Percentiles rank a stretch among this genome's conserved stretches.
These are phyloP conservation scores for Cassiopea xamachana DNA, from an alignment of 30 jellyfish, hydroid and myxozoan species.

Conservation along the genomic window DNA sequence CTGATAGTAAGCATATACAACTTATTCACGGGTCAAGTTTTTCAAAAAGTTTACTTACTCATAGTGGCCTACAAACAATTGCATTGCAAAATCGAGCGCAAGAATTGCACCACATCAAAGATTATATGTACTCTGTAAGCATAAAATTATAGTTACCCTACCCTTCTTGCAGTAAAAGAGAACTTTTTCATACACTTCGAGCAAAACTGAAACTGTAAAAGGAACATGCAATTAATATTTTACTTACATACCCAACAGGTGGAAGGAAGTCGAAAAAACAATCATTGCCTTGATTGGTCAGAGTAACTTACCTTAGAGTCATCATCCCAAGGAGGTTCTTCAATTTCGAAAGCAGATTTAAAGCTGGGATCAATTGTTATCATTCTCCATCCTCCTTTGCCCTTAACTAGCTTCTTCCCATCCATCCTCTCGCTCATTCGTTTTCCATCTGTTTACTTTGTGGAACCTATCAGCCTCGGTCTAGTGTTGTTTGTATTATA, in stretches of 20 bases:
- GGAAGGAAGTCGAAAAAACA: background rate
- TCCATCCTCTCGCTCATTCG: background rate
- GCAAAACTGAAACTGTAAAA: slow-evolving; percentile 77
- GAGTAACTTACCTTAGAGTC: slow-evolving; percentile 69
- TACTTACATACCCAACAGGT: background rate
- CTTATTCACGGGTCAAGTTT: too few relatives aligned
- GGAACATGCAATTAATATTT: background rate
- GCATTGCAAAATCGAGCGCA: too few relatives aligned
- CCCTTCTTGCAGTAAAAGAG: slow-evolving; percentile 75
- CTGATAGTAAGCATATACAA: too few relatives aligned
- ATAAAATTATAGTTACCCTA: background rate
- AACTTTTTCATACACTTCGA: slow-evolving; percentile 76
- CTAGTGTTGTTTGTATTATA: too few relatives aligned
- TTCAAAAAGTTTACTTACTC: too few relatives aligned
- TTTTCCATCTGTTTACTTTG: too few relatives aligned
- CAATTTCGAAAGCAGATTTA: slow-evolving; percentile 80
- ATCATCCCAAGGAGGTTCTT: slow-evolving; percentile 81
- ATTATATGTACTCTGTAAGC: too few relatives aligned
- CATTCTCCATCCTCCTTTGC: slow-evolving; percentile 91
- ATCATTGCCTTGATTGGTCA: background rate
- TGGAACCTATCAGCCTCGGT: too few relatives aligned
- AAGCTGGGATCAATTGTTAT: slow-evolving; percentile 52
- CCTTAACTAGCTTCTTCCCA: slow-evolving; percentile 69
- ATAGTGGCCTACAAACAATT: too few relatives aligned
- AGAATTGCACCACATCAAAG: too few relatives aligned